Evolutionary conservation across 2,113 vertebrate genomes (phyloP), one percentile per base, ranked within the genome.

Genomic region (Ctenodactylus gundi): DNA sequence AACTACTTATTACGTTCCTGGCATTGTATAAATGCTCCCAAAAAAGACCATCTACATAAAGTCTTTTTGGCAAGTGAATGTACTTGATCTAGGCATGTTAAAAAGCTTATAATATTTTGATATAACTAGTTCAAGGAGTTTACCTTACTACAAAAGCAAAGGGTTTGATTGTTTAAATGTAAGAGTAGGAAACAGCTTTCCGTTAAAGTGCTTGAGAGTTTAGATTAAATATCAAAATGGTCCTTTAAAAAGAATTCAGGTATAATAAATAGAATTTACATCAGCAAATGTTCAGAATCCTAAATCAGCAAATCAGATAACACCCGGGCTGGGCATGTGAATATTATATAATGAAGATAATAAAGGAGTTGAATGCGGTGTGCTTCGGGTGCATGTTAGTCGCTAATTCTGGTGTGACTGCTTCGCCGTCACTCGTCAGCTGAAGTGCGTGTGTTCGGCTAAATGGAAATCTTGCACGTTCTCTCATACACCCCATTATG

Each of bases 401-500:
- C 82, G 95, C 94, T 96, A 95, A 80, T 96, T 97, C 97, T 80
- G 93, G 64, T 88, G 82, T 65, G 92, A 97, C 88, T 91, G 72
- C 78, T 84, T 81, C 91, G 46, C 58, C 55, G 86, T 97, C 84
- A 65, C 94, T 97, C 97, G 92, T 95, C 81, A 57, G 94, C 96
- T 97, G 93, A 96, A 76, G 92, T 88, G 46, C 96, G 36, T 95
- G 81, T 87, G 83, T 91, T 96, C 89, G 57, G n/a, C 95, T 97
- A 97, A 98, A 97, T 97, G 92, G 93, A 95, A 94, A 68, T 72
- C 93, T 97, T 94, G 44, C 1, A 0, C 85, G 84, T 97, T 97
- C 75, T 93, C 90, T 97, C 98, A 96, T 95, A 96, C 85, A 93
- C 84, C 95, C 92, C 82, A 95, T 98, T 94, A 94, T 95, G 98